Base-by-base conservation (phyloP, 2,797 vertebrate species). In the Ispidina lecontei region DNA sequence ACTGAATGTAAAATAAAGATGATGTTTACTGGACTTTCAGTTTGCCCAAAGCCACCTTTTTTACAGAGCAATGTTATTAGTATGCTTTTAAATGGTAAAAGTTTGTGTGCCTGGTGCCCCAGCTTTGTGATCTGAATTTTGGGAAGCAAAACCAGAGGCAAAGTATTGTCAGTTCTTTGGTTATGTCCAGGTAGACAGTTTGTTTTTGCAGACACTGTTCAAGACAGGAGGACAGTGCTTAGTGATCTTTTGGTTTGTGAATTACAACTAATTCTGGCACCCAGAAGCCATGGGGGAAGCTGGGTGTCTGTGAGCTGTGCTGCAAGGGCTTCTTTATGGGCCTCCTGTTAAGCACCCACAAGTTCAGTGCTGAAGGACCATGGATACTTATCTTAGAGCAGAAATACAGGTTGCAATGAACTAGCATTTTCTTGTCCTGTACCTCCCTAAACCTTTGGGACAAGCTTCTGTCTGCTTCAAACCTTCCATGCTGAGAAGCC, bases 181-280 rank as follows among this genome's bases (percentile, higher is more conserved):
- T 21, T 21, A 35, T 0, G 7, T 62, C 6, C 9, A 21, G 28
- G 22, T 37, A 23, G 60, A 28, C 2, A 3, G 6, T 49, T 51
- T 35, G 4, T 41, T 35, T 44, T 46, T 31, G 25, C 12, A 56
- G 51, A 7, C 7, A 2, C 9, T n/a, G 31, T 28, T 87, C 4
- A 63, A 37, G 29, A 13, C 10, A 12, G 10, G 10, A 16, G 10
- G 51, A 4, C 19, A 17, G 8, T 52, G 11, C 19, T 23, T 35
- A 28, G 19, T 5, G 39, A 17, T 51, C 14, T 70, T 74, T 46
- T 47, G 17, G 15, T 37, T 79, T 70, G 31, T 56, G 67, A 89
- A 44, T 29, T 10, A 9, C 20, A 52, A 0, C 10, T 67, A 0
- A 55, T 74, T 10, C 4, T 33, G 55, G 35, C 16, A 23, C 9